These are phyloP conservation scores for Petrophora chlorosata DNA, from an alignment of 2,888 invertebrate genomes.

Conservation along the genomic window DNA sequence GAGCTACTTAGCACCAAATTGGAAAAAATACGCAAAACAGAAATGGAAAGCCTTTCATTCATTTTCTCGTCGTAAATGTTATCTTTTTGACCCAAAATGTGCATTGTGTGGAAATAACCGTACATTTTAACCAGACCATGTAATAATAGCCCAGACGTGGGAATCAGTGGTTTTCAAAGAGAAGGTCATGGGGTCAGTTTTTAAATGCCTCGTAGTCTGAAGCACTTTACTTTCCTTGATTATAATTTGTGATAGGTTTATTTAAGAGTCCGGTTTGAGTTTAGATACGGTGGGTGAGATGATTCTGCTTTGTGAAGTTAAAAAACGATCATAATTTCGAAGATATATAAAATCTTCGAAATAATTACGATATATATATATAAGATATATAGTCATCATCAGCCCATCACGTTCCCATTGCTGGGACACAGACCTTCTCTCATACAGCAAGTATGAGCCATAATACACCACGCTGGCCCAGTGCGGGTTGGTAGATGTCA, in stretches of 20 bases:
- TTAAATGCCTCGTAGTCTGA: conserved; percentile 21
- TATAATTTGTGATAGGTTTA: conserved; percentile 24
- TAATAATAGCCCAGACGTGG: conserved; percentile 47
- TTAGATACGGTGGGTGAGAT: neutral
- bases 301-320: neutral
- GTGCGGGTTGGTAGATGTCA: too few species aligned
- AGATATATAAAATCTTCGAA: too few species aligned
- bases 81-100: conserved; percentile 46
- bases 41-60: conserved; percentile 27
- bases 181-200: conserved; percentile 47
- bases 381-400: too few species aligned
- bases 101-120: conserved; percentile 51
- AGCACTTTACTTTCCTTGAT: conserved; percentile 27
- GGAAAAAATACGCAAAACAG: conserved; percentile 15
- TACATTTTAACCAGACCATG: conserved; percentile 44
- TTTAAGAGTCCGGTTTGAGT: neutral
- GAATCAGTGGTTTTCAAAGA: conserved; percentile 38
- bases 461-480: too few species aligned
- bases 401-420: too few species aligned
- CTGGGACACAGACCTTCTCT: too few species aligned
- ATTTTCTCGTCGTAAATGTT: conserved; percentile 25
- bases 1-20: neutral
- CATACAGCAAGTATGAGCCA: too few species aligned
- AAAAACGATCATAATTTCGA: too few species aligned
- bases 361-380: too few species aligned